Conservation (phyloP, 2,888 invertebrate genomes). For the Hoplodrina blanda region DNA sequence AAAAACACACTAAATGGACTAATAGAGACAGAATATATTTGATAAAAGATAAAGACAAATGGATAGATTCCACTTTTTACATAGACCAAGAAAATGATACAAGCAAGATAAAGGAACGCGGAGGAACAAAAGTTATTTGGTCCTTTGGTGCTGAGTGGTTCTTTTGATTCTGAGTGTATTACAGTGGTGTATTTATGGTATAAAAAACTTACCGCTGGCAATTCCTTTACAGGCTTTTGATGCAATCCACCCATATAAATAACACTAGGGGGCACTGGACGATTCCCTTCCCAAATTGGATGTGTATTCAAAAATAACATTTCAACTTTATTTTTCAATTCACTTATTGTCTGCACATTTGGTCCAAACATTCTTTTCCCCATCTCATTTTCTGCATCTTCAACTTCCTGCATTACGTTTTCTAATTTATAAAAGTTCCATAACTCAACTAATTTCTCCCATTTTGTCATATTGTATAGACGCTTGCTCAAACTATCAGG, state of each 20-base stretch:
- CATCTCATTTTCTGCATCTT: constrained; percentile 55
- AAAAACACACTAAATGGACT: no score
- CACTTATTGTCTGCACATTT: constrained; percentile 58
- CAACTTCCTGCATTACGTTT: constrained; percentile 29
- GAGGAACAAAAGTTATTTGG: no score
- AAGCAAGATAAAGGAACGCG: no score
- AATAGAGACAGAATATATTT: no score
- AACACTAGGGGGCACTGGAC: constrained; percentile 79
- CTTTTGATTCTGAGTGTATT: no score
- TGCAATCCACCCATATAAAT: constrained; percentile 77
- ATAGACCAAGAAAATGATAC: no score
- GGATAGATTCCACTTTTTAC: no score
- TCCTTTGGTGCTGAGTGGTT: no score
- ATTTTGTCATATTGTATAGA: constrained; percentile 64
- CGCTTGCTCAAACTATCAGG: constrained; percentile 59
- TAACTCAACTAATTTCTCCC: constrained; percentile 67
- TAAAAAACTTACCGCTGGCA: constrained; percentile 28
- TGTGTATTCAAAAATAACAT: constrained; percentile 81
- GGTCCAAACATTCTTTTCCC: constrained; percentile 64
- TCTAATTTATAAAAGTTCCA: constrained; percentile 44
- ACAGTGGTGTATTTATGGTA: background rate
- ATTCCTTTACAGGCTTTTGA: constrained; percentile 19
- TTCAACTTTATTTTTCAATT: constrained; percentile 70
- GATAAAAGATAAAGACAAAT: no score
- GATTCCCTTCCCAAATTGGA: constrained; percentile 73